Evolutionary conservation across 2,888 invertebrate species (phyloP), one percentile per base, ranked within the genome.

Genomic region (Mimas tiliae): DNA sequence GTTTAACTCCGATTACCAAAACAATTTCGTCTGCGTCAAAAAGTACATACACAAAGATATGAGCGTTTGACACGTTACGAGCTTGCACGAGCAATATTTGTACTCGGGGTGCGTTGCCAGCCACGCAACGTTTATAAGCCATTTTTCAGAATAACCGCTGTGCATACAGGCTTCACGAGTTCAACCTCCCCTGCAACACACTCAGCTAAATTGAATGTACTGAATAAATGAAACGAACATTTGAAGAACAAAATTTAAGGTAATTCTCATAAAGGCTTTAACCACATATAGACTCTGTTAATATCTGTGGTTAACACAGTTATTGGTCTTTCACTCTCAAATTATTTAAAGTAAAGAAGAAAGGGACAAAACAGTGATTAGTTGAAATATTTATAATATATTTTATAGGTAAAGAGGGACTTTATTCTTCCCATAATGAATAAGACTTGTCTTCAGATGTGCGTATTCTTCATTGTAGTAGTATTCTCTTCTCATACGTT

Each of bases 101-200:
- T 38, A 14, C 50, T 51, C 45, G 47, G 72, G 73, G 73, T 74
- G 69, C 51, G 78, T 72, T 76, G 74, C 72, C 72, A 76, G 73
- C 67, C 71, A 74, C 74, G 73, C 70, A 70, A 68, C 71, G 65
- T 75, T 80, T 80, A 80, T 79, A 75, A 76, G 73, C 68, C 62
- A 72, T 76, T 74, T 70, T 74, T 73, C 71, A 70, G 67, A 71
- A 70, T 70, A 72, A 80, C 67, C 65, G 66, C 38, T 38, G 53
- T 69, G 55, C 65, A 66, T 64, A 67, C 65, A 71, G 70, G 72
- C 68, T 48, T 72, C 64, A 58, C 58, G 64, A 16, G 34, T 66
- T 64, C 62, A 66, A 66, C 42, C 64, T 62, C 47, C 27, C 51
- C 7, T 65, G 45, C 64, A 55, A 53, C 53, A 58, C 64, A 51